A percentile compares a stretch with the other conserved stretches of the same genome.
Conservation (phyloP, 2,113 vertebrate species). For the Aspiorhynchus laticeps region DNA sequence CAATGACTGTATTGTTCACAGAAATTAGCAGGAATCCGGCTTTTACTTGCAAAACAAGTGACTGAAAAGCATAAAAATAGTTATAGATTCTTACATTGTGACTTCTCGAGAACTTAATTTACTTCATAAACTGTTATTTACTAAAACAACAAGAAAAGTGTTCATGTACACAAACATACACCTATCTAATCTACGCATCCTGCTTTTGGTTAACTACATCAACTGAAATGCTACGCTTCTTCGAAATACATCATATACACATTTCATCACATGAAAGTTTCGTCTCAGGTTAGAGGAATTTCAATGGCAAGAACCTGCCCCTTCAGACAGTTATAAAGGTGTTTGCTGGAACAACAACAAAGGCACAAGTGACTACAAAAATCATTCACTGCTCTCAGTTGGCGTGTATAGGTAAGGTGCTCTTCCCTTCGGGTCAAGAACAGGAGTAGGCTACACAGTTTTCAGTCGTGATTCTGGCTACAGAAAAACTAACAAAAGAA, state of each 20-base stretch:
- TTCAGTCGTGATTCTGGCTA: constrained; percentile 29
- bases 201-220: constrained; percentile 15
- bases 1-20: constrained; percentile 5
- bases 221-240: constrained; percentile 38
- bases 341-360: constrained; percentile 45
- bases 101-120: constrained; percentile 16
- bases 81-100: constrained; percentile 22
- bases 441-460: neutral
- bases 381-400: constrained; percentile 23
- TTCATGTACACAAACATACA: constrained; percentile 47
- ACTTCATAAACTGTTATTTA: constrained; percentile 51
- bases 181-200: constrained; percentile 20
- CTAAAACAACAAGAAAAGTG: constrained; percentile 40
- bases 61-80: constrained; percentile 40
- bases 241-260: constrained; percentile 43
- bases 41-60: constrained; percentile 38
- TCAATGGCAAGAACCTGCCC: constrained; percentile 24
- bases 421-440: constrained; percentile 34
- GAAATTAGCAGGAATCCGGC: constrained; percentile 12
- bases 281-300: constrained; percentile 28
- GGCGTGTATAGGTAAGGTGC: constrained; percentile 44
- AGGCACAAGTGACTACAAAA: constrained; percentile 41
- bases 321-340: constrained; percentile 34
- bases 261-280: constrained; percentile 44
- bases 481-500: constrained; percentile 42